phyloP scores from a whole-genome alignment of 2,113 vertebrate genomes.

The Mirounga angustirostris region DNA sequence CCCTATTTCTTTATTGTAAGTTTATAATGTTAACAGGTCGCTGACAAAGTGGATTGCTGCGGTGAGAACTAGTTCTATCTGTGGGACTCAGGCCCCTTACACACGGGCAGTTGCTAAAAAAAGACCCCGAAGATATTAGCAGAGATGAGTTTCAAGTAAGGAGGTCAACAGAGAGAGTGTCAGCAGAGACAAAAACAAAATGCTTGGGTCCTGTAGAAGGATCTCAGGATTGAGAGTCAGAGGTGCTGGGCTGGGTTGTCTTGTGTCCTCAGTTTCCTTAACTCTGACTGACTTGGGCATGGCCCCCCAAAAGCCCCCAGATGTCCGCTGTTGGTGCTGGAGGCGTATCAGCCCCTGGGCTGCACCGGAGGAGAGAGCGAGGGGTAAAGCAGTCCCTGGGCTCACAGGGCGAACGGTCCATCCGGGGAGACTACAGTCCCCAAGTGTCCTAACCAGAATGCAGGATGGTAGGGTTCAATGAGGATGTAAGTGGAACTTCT shows the following conservation, averaged over 20 bases:
- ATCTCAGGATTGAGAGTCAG: not conserved
- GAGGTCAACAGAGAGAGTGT: not conserved
- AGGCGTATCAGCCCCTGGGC: not conserved
- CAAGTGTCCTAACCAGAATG: not conserved
- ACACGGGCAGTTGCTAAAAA: not conserved
- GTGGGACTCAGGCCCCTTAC: not conserved
- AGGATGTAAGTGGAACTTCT: not conserved
- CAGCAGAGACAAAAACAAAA: not conserved
- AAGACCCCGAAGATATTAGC: not conserved
- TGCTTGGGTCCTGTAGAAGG: not conserved
- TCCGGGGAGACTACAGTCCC: not conserved
- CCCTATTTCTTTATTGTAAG: not conserved
- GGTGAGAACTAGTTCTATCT: not conserved
- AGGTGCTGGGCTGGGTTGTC: not conserved
- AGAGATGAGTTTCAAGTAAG: not conserved
- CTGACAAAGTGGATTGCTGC: not conserved
- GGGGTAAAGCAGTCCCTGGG: not conserved
- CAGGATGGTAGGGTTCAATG: not conserved
- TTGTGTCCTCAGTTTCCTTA: not conserved
- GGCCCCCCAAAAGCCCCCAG: too few species aligned
- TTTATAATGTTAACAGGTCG: not conserved
- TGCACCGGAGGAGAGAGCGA: not conserved
- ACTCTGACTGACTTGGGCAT: not conserved
- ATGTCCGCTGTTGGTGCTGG: not conserved
- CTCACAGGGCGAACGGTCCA: not conserved